These are phyloP conservation scores for Acanthosepion pharaonis DNA, from an alignment of 2,888 invertebrate species.

Conservation along the genomic window DNA sequence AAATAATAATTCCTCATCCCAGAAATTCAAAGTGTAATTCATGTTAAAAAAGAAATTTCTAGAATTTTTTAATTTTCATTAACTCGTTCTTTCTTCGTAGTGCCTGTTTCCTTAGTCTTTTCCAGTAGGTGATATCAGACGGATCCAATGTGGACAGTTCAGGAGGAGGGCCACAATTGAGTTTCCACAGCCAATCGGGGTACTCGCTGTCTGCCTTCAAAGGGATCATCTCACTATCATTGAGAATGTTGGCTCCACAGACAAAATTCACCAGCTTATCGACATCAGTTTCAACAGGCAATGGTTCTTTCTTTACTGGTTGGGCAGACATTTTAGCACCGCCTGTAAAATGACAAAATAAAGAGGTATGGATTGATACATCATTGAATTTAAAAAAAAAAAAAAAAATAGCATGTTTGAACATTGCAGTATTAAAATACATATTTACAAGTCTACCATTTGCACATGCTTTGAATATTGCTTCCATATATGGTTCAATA, in stretches of 20 bases:
- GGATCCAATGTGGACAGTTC: conserved; percentile 85
- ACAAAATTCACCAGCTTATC: conserved; percentile 83
- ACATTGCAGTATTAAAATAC: too few relatives aligned
- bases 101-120: conserved; percentile 78
- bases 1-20: background rate
- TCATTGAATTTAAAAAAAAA: background rate
- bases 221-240: conserved; percentile 84
- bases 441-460: too few relatives aligned
- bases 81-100: conserved; percentile 55
- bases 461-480: too few relatives aligned
- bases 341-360: background rate
- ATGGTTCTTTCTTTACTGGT: conserved; percentile 55
- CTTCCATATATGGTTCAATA: too few relatives aligned
- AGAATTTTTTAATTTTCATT: conserved; percentile 47
- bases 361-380: background rate
- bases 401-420: too few relatives aligned
- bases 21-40: background rate
- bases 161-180: conserved; percentile 79
- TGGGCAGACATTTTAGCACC: conserved; percentile 52
- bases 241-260: conserved; percentile 89
- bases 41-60: background rate
- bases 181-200: conserved; percentile 92
- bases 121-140: conserved; percentile 87
- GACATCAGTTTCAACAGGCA: conserved; percentile 86
- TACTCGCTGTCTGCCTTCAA: conserved; percentile 86